phyloP scores from a whole-genome alignment of 2,113 vertebrate genomes.

The Willisornis vidua region DNA sequence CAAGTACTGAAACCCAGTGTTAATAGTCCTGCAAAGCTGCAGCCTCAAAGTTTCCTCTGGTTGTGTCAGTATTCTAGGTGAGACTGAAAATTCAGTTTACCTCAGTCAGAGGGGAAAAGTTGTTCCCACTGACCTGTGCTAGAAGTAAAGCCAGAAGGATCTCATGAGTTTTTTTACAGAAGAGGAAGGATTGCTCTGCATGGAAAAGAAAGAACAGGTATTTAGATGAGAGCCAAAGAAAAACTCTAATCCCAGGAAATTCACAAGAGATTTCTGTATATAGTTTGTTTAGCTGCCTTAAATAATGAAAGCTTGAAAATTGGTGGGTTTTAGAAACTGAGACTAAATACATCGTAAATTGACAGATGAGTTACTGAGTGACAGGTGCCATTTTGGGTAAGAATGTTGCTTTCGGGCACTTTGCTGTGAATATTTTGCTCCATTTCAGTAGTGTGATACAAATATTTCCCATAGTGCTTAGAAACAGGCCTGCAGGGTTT shows the following conservation, averaged over 20 bases:
- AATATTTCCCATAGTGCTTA: not conserved
- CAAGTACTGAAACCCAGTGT: not conserved
- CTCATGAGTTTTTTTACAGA: not conserved
- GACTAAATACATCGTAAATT: not conserved
- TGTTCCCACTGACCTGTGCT: not conserved
- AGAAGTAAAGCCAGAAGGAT: not conserved
- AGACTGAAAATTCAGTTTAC: not conserved
- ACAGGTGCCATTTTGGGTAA: not conserved
- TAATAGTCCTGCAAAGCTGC: not conserved
- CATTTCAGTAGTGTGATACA: not conserved
- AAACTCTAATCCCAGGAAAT: not conserved
- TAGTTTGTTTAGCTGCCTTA: not conserved
- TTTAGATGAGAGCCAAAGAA: not conserved
- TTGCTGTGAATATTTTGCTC: not conserved
- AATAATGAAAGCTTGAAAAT: not conserved
- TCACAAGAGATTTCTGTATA: not conserved
- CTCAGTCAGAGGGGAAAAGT: rapidly evolving
- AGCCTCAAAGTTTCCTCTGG: not conserved
- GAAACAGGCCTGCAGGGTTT: not conserved
- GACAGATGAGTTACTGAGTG: not conserved
- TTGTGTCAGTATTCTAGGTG: not conserved
- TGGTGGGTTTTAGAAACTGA: not conserved
- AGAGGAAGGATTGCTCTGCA: not conserved
- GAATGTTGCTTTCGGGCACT: not conserved
- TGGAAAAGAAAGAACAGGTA: not conserved